Base-by-base conservation (phyloP, 2,888 invertebrate genomes). In the Drymonia ruficornis region DNA sequence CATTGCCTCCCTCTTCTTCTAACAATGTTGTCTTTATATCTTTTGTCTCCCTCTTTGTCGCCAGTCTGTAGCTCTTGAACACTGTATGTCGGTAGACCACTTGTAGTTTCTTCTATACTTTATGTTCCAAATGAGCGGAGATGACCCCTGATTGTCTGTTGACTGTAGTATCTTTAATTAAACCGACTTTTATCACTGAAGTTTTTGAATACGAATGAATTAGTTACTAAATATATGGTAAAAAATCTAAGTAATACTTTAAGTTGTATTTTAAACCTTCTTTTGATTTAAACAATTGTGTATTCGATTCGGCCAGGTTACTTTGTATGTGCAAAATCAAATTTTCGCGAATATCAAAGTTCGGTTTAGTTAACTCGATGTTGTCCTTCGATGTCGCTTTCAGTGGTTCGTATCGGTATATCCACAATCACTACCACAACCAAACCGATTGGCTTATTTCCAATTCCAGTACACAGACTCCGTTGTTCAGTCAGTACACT, bases 331-430 rank as follows among this genome's bases (percentile, higher is more conserved):
- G n/a, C 3, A 38, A 42, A 42, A 18, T 28, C 23, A 28, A 28
- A n/a, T 13, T 31, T 9, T 31, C 31, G 31, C 11, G 31, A 3
- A n/a, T 11, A 16, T 29, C 16, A 19, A 73, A 74, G 70, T 78
- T 91, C 86, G 84, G 87, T 88, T 87, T 80, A 70, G 81, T 81
- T 88, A 84, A 73, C 69, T 92, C 80, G 89, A 88, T 92, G 91
- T 92, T 91, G 92, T 92, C 82, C 76, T 77, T 92, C 89, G 89
- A 86, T 92, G 92, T 92, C 84, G 92, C 92, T 92, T 92, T 89
- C 84, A 85, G 85, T 89, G 89, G 89, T 89, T 89, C 86, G 86
- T 86, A 87, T 85, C 76, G 90, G 88, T 90, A 84, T 86, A 83
- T 83, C 79, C 85, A 88, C 88, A 74, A 78, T 84, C 85, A 88